Base-by-base conservation (phyloP, 2,113 vertebrate genomes). In the Lepidothrix coronata region DNA sequence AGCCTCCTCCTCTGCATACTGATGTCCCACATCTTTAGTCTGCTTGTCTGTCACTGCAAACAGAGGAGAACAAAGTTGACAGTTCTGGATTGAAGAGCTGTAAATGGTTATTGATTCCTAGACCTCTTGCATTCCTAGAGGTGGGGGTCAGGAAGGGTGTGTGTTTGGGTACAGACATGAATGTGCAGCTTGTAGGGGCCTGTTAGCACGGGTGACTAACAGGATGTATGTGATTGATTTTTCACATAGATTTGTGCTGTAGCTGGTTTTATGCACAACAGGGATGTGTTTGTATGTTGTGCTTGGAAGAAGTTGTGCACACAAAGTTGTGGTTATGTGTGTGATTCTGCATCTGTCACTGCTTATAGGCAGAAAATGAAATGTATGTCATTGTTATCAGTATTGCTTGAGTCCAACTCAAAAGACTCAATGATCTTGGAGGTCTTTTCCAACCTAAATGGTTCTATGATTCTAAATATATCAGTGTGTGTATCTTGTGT, bases 91-190 rank as follows among this genome's bases (percentile, higher is more conserved):
- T 96, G 93, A 97, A 96, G 90, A 75, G 39, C 89, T 96, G 78
- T 95, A 96, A 97, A 91, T 94, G 95, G 74, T 96, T 97, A 97
- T 97, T 96, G 97, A 97, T 97, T 96, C 66, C 74, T 19, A 81
- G 76, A 39, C 57, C 80, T 79, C 85, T 87, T 55, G 35, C 43
- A n/a, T 93, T 95, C 55, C 35, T 62, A 16, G 86, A 70, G 58
- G 28, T 33, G 63, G n/a, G 75, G 31, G 58, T 92, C 43, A 63
- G 65, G 30, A 77, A 67, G 22, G 66, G 62, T 23, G 30, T n/a
- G 55, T 80, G 48, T 70, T 18, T 70, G 85, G 54, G 41, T 66
- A 61, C 48, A 79, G 52, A 46, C 31, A 24, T 3, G 12, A 73
- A 35, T 35, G 8, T 22, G 35, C 70, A n/a, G 14, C 82, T 41